phyloP scores from a whole-genome alignment of 1,140 invertebrate species.

The Armadillidium nasatum region DNA sequence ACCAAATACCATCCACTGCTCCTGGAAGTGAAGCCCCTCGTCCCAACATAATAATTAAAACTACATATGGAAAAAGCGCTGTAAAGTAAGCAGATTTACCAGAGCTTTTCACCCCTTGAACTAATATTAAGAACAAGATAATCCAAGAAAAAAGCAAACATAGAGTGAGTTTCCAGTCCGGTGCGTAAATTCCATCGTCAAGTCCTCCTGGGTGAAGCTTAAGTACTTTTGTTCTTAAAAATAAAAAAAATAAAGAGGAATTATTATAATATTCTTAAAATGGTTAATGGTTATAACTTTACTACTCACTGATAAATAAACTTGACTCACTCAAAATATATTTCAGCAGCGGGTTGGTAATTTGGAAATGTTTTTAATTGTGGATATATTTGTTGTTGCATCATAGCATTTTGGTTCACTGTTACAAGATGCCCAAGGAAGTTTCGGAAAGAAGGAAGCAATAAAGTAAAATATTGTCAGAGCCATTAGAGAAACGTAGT shows the following conservation, averaged over 20 bases:
- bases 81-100: slow-evolving; percentile 76
- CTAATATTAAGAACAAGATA: slow-evolving; percentile 67
- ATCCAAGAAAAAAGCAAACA: slow-evolving; percentile 73
- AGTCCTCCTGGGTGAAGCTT: slow-evolving; percentile 28
- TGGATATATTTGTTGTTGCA: background rate
- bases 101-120: slow-evolving; percentile 75
- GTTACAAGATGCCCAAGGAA: slow-evolving; percentile 47
- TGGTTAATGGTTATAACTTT: background rate
- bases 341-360: background rate
- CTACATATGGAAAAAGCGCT: slow-evolving; percentile 77
- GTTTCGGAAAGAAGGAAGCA: slow-evolving; percentile 46
- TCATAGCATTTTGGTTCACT: background rate
- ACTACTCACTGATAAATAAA: background rate
- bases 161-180: slow-evolving; percentile 59
- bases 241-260: background rate
- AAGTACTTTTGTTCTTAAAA: slow-evolving; percentile 34
- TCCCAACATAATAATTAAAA: slow-evolving; percentile 70
- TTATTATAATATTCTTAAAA: background rate
- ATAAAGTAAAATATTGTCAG: slow-evolving; percentile 50
- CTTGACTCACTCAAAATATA: background rate
- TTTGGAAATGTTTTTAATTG: background rate
- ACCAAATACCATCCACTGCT: slow-evolving; percentile 67
- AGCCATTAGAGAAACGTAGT: slow-evolving; percentile 51
- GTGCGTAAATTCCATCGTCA: slow-evolving; percentile 50
- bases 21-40: slow-evolving; percentile 69